Evolutionary conservation across 30 jellyfish, hydroid and myxozoan species (phyloP).

Genomic region (Nemopilema nomurai): DNA sequence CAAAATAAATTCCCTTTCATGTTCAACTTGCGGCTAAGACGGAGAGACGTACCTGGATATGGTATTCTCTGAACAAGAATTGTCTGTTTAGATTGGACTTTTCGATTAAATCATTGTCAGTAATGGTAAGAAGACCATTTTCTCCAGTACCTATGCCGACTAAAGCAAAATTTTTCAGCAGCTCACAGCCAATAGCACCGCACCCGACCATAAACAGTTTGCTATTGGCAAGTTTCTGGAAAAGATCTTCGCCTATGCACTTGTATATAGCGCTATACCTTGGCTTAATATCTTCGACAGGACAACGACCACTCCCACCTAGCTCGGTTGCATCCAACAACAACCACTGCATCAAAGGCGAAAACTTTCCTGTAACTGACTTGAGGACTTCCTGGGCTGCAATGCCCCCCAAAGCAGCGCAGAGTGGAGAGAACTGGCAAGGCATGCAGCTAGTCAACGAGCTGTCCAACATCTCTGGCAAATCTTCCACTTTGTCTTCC

Average conservation of each 20-base stretch:
- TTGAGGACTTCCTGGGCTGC: slow-evolving; percentile 91
- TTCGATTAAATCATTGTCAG: slow-evolving; percentile 93
- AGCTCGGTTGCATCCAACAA: slow-evolving; percentile 78
- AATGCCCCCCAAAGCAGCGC: slow-evolving; percentile 89
- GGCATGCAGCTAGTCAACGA: background rate
- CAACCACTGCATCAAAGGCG: slow-evolving; percentile 82
- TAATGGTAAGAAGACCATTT: slow-evolving; percentile 71
- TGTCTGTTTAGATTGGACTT: slow-evolving; percentile 92
- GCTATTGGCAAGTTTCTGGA: slow-evolving; percentile 45
- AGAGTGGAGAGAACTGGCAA: slow-evolving; percentile 77
- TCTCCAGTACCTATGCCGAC: slow-evolving; percentile 78
- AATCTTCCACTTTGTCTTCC: slow-evolving; percentile 32
- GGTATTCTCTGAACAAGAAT: slow-evolving; percentile 88
- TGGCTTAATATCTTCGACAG: background rate
- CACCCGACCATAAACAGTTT: slow-evolving; percentile 94
- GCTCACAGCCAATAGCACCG: slow-evolving; percentile 97
- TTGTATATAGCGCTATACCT: slow-evolving; percentile 36
- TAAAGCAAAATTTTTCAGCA: slow-evolving; percentile 85
- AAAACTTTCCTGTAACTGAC: slow-evolving; percentile 81
- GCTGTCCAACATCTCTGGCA: slow-evolving; percentile 1
- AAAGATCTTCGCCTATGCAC: slow-evolving; percentile 52
- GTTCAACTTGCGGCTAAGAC: too few species aligned
- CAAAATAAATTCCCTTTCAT: too few species aligned
- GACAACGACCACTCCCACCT: background rate
- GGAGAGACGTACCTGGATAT: slow-evolving; percentile 94